A percentile compares a stretch with the other conserved stretches of the same genome.
Evolutionary conservation across 2,113 vertebrate species (phyloP).

Genomic region (Morone saxatilis): DNA sequence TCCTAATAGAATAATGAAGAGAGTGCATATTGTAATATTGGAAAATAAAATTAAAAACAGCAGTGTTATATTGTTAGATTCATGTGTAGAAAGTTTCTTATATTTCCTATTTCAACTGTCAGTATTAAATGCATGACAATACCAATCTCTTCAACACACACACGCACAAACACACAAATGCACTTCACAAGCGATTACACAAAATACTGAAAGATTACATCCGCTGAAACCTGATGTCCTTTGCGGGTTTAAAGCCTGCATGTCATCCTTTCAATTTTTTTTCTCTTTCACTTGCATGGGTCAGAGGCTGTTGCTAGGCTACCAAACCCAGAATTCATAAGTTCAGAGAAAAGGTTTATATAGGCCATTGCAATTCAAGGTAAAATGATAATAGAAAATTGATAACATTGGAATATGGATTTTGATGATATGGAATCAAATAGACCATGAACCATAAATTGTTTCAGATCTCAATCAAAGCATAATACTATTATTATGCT

Average conservation of each 20-base stretch:
- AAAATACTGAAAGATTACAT: slow-evolving; percentile 79
- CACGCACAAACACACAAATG: slow-evolving; percentile 14
- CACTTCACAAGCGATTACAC: slow-evolving; percentile 71
- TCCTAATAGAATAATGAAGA: neutral
- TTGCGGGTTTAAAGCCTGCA: slow-evolving; percentile 74
- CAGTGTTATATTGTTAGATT: neutral
- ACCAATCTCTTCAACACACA: slow-evolving; percentile 24
- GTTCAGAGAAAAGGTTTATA: slow-evolving; percentile 80
- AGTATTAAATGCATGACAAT: slow-evolving; percentile 43
- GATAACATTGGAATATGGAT: slow-evolving; percentile 61
- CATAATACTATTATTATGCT: neutral
- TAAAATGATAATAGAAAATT: slow-evolving; percentile 75
- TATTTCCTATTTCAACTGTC: slow-evolving; percentile 40
- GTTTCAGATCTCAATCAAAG: slow-evolving; percentile 29
- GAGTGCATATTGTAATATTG: neutral
- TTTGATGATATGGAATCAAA: slow-evolving; percentile 49
- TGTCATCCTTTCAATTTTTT: slow-evolving; percentile 77
- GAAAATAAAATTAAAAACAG: neutral
- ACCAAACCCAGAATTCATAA: slow-evolving; percentile 84
- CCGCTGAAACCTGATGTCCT: slow-evolving; percentile 76
- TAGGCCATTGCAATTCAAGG: slow-evolving; percentile 80
- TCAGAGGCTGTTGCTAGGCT: slow-evolving; percentile 88
- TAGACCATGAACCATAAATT: slow-evolving; percentile 10
- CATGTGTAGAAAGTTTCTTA: slow-evolving; percentile 21
- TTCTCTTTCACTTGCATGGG: slow-evolving; percentile 78